Evolutionary conservation across 2,113 vertebrate genomes (phyloP).

Genomic region (Actenoides lindsayi): DNA sequence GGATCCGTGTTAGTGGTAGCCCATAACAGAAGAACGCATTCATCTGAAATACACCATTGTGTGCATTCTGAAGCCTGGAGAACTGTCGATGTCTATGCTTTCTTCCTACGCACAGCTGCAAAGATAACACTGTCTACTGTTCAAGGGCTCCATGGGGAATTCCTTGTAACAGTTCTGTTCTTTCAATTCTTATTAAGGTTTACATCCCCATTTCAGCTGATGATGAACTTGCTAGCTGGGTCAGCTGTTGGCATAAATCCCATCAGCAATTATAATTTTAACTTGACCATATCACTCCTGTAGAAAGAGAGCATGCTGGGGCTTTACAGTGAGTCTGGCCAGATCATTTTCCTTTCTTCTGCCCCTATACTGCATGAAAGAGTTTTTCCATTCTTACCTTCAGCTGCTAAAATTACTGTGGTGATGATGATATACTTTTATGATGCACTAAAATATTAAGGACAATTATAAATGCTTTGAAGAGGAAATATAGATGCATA

Average conservation of each 20-base stretch:
- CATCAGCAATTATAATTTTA: slow-evolving; percentile 25
- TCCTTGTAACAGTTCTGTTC: not conserved
- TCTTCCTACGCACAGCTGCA: slow-evolving; percentile 62
- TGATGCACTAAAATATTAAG: not conserved
- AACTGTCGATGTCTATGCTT: slow-evolving; percentile 15
- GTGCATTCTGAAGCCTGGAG: not conserved
- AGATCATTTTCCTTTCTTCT: not conserved
- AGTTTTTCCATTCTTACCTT: not conserved
- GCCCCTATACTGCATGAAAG: not conserved
- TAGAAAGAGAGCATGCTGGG: not conserved
- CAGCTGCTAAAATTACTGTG: not conserved
- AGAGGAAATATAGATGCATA: not conserved
- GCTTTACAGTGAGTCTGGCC: not conserved
- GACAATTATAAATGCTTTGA: not conserved
- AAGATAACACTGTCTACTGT: slow-evolving; percentile 62
- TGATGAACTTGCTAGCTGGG: slow-evolving; percentile 17
- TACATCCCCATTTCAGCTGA: slow-evolving; percentile 2
- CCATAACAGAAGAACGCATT: slow-evolving; percentile 13
- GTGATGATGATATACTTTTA: not conserved
- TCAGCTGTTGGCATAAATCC: slow-evolving; percentile 42
- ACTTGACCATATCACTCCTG: not conserved
- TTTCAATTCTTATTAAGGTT: slow-evolving; percentile 52
- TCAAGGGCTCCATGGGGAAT: slow-evolving; percentile 28
- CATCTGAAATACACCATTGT: slow-evolving; percentile 51
- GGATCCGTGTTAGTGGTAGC: not conserved